Evolutionary conservation across 2,797 vertebrate genomes (phyloP), one percentile per base, ranked within the genome.

Genomic region (Emys orbicularis): DNA sequence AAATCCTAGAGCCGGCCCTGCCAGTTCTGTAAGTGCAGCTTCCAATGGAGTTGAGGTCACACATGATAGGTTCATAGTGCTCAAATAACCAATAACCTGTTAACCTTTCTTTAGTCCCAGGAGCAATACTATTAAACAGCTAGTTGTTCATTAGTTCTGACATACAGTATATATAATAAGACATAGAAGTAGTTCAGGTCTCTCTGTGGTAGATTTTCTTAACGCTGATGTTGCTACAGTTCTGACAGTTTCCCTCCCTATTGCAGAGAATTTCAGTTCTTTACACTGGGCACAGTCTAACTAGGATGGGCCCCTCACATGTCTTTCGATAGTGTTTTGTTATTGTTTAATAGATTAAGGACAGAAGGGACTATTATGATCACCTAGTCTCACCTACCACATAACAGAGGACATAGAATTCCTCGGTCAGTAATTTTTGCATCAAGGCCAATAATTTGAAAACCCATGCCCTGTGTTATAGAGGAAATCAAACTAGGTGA

Each of bases 61-160:
- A 94, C 85, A 85, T 41, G 88, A 15, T 4, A n/a, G 16, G 19
- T 29, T 31, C 56, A 37, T 92, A 57, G 79, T 54, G 57, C 47
- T 87, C 77, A 92, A 91, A 79, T 23, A 97, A 29, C 19, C 68
- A 91, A 88, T 41, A 87, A 4, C n/a, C 88, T 52, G 81, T 96
- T 95, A 90, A 88, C 57, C 41, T 94, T 95, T 95, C 47, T 12
- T 87, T 50, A 59, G 65, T 90, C 6, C 74, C 65, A 1, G 0
- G 6, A 91, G 50, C 15, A 83, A 53, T 47, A 82, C 15, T 23
- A 50, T 12, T 56, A 76, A 96, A 89, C 49, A 88, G 6, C 41
- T 92, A 79, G 13, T 82, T n/a, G 15, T 76, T 53, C 86, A 72
- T 72, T 76, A 27, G n/a, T 79, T 47, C n/a, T 52, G 6, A 49